Conservation (phyloP, 2,113 vertebrate species). For the Cyrtonyx montezumae region DNA sequence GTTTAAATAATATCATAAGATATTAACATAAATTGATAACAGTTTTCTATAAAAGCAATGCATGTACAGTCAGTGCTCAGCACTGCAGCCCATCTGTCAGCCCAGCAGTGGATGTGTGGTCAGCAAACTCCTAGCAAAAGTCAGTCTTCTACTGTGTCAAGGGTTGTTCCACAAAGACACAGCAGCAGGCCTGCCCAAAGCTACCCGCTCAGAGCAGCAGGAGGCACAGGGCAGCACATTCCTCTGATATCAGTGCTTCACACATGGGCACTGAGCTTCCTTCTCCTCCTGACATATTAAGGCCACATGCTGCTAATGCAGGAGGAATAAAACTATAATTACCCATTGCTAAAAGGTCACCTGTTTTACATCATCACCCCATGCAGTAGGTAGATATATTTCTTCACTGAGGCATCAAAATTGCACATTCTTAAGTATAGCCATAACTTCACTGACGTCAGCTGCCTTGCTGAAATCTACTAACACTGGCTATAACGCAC, state of each 20-base stretch:
- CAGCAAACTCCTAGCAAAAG: background rate
- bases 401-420: background rate
- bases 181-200: background rate
- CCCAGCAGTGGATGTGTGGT: background rate
- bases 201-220: background rate
- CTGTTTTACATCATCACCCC: background rate
- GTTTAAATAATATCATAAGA: background rate
- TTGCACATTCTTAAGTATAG: background rate
- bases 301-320: background rate
- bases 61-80: background rate
- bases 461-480: background rate
- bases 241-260: background rate
- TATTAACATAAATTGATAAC: background rate
- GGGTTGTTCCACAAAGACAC: background rate
- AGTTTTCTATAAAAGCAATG: background rate
- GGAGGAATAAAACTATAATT: background rate
- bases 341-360: background rate
- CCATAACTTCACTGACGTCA: background rate
- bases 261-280: background rate
- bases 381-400: background rate
- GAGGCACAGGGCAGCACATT: background rate
- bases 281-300: background rate
- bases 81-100: background rate
- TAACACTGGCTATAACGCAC: background rate
- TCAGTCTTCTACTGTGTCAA: background rate